Evolutionary conservation across 1,140 invertebrate species (phyloP), one percentile per base, ranked within the genome.

Genomic region (Cyrtorhinus lividipennis): DNA sequence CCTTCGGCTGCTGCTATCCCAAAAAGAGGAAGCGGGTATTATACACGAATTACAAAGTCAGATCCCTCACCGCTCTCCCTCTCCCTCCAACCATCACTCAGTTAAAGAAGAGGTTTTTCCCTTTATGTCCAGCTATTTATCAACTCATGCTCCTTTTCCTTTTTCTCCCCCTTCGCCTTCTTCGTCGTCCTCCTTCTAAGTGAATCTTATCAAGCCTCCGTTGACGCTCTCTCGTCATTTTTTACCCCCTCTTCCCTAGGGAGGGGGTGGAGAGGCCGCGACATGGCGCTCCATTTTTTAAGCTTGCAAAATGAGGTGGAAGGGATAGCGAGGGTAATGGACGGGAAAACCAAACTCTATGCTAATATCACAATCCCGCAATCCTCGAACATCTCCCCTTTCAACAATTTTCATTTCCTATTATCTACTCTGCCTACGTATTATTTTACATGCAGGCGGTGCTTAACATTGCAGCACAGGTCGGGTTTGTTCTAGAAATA

Each of bases 1-100:
- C n/a, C n/a, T n/a, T n/a, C n/a, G n/a, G n/a, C 30, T 38, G 15
- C 5, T 5, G 15, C 5, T 15, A 8, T 15, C 30, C 30, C 30
- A 15, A 38, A 38, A 38, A 15, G 30, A 38, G 30, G 30, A 38
- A 38, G 56, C 20, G 3, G 56, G 56, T 57, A 57, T 57, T 57
- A 57, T 57, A 57, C 56, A 24, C 56, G 56, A 57, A 57, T 57
- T 57, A 57, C 56, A 57, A 57, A 57, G 56, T 57, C 56, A 57
- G 56, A 57, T 57, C 56, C 56, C 56, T 23, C 20, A 13, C 20
- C 15, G 15, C 20, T 8, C 22, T 20, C n/a, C 56, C 13, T 15
- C 56, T 18, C 56, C 56, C n/a, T 38, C 30, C 30, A 5, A 38
- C n/a, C n/a, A n/a, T n/a, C n/a, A n/a, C n/a, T n/a, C n/a, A 15